Evolutionary conservation across 2,888 invertebrate species (phyloP).

Genomic region (Junonia oenone): DNA sequence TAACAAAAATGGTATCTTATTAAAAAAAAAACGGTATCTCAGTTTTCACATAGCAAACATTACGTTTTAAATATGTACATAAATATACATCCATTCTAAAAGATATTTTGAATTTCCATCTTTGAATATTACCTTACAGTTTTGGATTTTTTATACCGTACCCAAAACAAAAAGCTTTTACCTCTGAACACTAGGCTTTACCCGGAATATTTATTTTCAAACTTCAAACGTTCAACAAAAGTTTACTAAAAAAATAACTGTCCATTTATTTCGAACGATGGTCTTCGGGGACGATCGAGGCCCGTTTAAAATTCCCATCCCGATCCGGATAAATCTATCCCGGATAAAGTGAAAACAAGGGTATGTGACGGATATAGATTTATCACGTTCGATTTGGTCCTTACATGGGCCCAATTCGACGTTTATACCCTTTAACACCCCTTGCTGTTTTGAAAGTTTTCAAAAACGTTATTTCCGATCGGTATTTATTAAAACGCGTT

Average conservation of each 20-base stretch:
- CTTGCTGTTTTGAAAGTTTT: no score
- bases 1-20: no score
- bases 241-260: background rate
- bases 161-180: background rate
- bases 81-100: no score
- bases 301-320: conserved; percentile 1
- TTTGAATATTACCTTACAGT: no score
- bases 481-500: no score
- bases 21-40: no score
- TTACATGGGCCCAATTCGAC: no score
- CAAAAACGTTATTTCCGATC: no score
- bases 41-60: no score
- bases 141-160: no score
- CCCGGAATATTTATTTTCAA: background rate
- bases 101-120: no score
- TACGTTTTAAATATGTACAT: no score
- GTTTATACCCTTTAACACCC: background rate
- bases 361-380: conserved; percentile 5
- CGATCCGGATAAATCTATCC: conserved; percentile 6
- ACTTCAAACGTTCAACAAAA: background rate
- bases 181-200: background rate
- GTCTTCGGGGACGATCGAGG: background rate
- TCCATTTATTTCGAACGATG: background rate
- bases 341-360: background rate
- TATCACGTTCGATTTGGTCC: conserved; percentile 5